Evolutionary conservation across 2,113 vertebrate species (phyloP).

Genomic region (Deroptyus accipitrinus): DNA sequence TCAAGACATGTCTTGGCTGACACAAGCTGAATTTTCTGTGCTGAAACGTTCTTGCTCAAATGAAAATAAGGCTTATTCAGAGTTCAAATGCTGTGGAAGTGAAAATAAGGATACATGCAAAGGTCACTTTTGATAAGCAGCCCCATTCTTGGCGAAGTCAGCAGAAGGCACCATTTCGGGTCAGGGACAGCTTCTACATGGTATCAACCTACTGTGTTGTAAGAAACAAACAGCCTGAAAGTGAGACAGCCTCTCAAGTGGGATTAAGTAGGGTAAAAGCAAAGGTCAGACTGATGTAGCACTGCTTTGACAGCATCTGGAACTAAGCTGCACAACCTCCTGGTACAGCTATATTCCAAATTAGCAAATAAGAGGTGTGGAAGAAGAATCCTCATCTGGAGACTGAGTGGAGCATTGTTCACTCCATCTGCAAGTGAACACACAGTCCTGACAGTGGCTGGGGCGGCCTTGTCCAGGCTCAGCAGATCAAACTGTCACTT

Average conservation of each 20-base stretch:
- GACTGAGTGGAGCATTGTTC: neutral
- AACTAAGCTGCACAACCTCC: neutral
- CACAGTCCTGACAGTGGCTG: rapidly evolving
- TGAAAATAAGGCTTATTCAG: neutral
- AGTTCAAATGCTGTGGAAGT: neutral
- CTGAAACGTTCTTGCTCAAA: neutral
- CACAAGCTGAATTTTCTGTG: neutral
- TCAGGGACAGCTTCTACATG: neutral
- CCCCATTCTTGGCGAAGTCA: neutral
- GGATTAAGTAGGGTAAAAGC: neutral
- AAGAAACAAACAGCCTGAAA: neutral
- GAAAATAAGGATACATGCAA: neutral
- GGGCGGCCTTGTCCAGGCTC: neutral
- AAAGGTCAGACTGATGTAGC: neutral
- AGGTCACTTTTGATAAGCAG: neutral
- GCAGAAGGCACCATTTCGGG: neutral
- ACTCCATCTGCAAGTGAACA: neutral
- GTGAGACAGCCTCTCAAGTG: neutral
- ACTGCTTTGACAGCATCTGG: neutral
- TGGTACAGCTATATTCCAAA: neutral
- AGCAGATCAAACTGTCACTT: neutral
- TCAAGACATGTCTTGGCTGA: neutral
- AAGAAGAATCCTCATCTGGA: neutral
- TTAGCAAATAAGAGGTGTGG: neutral
- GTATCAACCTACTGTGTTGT: rapidly evolving